Conservation (phyloP, 2,888 invertebrate genomes). For the Nymphalis c-album region DNA sequence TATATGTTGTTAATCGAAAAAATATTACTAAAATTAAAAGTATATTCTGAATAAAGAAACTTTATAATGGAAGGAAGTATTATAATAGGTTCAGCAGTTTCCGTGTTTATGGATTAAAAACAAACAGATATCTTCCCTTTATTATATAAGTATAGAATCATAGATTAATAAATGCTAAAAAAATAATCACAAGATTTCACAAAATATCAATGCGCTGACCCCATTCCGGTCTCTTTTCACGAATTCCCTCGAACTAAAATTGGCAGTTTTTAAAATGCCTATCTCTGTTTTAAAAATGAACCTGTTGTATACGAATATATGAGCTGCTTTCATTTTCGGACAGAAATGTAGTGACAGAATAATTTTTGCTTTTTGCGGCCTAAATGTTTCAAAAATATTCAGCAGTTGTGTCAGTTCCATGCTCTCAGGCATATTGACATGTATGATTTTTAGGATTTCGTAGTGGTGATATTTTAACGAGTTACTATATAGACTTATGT, state of each 20-base stretch:
- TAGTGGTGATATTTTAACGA: not conserved
- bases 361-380: constrained; percentile 23
- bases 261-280: constrained; percentile 23
- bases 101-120: too few relatives aligned
- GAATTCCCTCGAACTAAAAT: constrained; percentile 29
- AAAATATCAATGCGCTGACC: constrained; percentile 24
- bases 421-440: constrained; percentile 3
- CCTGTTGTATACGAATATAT: constrained; percentile 25
- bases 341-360: constrained; percentile 28
- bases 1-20: too few relatives aligned
- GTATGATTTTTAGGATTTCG: constrained; percentile 1
- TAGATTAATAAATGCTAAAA: not conserved
- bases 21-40: too few relatives aligned
- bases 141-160: too few relatives aligned
- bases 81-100: too few relatives aligned
- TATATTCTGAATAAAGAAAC: too few relatives aligned
- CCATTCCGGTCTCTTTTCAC: constrained; percentile 21
- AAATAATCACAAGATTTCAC: constrained; percentile 6
- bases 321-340: constrained; percentile 20
- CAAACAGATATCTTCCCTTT: too few relatives aligned
- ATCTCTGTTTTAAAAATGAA: constrained; percentile 26
- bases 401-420: constrained; percentile 10
- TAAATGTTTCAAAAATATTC: constrained; percentile 21
- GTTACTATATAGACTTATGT: too few relatives aligned
- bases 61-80: too few relatives aligned